phyloP scores from a whole-genome alignment of 2,888 invertebrate genomes.

The Agrenia bidenticulata region DNA sequence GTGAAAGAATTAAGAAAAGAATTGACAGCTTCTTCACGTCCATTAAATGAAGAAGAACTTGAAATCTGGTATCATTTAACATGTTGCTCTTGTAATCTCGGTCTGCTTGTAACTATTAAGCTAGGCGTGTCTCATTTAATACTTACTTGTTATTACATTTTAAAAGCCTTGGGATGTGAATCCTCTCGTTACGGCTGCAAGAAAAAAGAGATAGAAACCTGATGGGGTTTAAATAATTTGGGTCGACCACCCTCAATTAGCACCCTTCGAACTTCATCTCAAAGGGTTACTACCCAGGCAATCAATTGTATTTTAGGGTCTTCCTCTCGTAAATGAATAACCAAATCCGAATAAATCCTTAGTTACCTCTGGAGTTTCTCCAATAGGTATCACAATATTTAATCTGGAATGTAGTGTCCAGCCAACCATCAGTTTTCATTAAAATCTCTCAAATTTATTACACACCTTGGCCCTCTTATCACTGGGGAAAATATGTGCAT shows the following conservation, averaged over 20 bases:
- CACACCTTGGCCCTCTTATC: background rate
- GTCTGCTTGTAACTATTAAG: constrained; percentile 17
- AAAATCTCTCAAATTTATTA: constrained; percentile 4
- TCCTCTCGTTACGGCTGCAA: background rate
- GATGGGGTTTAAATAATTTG: constrained; percentile 46
- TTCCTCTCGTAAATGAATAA: too few species aligned
- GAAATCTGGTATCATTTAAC: background rate
- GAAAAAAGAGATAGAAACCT: constrained; percentile 21
- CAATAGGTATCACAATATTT: too few species aligned
- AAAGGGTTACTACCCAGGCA: constrained; percentile 37
- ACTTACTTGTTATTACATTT: constrained; percentile 22
- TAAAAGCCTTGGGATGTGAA: constrained; percentile 19
- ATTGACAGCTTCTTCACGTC: constrained; percentile 18
- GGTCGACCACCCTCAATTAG: constrained; percentile 52
- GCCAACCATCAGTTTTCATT: background rate
- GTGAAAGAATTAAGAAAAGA: constrained; percentile 6
- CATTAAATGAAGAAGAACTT: background rate
- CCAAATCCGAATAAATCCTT: too few species aligned
- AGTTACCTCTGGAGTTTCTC: too few species aligned
- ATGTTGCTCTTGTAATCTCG: background rate
- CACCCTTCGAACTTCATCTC: constrained; percentile 47
- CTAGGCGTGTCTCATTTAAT: constrained; percentile 18
- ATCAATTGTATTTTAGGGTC: too few species aligned
- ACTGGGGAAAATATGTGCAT: constrained; percentile 1
- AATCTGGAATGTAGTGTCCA: too few species aligned